Conservation (phyloP, 2,888 invertebrate species). For the Neocrepidodera transversa region DNA sequence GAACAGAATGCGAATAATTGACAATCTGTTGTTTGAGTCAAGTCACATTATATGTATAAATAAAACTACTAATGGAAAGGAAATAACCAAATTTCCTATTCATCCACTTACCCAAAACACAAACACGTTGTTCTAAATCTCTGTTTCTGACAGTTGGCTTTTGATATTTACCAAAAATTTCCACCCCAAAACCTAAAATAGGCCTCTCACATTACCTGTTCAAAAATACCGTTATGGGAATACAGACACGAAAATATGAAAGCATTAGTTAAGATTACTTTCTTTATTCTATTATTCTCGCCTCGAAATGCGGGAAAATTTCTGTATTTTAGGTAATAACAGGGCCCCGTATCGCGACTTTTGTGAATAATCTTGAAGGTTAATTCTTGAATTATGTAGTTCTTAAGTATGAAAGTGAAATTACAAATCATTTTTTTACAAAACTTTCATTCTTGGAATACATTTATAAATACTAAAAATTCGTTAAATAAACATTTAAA, state of each 20-base stretch:
- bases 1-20: too few species aligned
- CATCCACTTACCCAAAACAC: too few species aligned
- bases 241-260: conserved; percentile 19
- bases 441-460: too few species aligned
- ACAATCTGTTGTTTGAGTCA: too few species aligned
- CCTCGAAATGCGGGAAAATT: conserved; percentile 11
- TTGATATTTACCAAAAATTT: neutral
- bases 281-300: conserved; percentile 29
- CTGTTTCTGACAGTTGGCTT: neutral
- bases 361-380: conserved; percentile 14
- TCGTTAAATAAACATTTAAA: too few species aligned
- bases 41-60: too few species aligned
- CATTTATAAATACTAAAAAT: too few species aligned
- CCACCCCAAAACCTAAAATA: neutral
- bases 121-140: neutral
- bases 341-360: conserved; percentile 7
- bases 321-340: conserved; percentile 20
- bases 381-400: conserved; percentile 5
- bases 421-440: too few species aligned
- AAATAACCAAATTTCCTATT: too few species aligned
- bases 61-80: too few species aligned
- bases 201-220: conserved; percentile 1
- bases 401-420: too few species aligned
- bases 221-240: neutral
- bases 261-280: conserved; percentile 31